Percentiles rank a stretch among this genome's conserved stretches.
phyloP scores from a whole-genome alignment of 2,113 vertebrate genomes.

The Nipponia nippon region DNA sequence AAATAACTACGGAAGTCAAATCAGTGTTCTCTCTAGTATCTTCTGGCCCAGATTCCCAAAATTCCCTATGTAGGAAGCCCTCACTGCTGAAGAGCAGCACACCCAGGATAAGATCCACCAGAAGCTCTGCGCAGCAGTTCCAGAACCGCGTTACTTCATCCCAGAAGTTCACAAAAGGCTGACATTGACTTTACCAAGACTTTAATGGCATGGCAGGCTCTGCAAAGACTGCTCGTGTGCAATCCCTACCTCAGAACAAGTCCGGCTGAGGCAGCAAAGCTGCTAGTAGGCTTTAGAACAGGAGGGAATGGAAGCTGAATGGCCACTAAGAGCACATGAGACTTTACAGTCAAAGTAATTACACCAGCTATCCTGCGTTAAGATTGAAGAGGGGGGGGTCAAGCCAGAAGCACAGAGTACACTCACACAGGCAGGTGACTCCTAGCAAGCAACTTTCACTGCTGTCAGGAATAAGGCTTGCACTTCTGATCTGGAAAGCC shows the following conservation, averaged over 20 bases:
- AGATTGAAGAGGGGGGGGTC: neutral
- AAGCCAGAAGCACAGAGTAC: fast-evolving
- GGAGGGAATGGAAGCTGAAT: neutral
- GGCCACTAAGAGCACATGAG: neutral
- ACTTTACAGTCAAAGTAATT: neutral
- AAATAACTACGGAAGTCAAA: neutral
- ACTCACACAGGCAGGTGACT: neutral
- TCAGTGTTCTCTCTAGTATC: neutral
- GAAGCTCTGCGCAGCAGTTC: neutral
- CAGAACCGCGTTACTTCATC: neutral
- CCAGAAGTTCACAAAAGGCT: neutral
- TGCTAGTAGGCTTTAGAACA: neutral
- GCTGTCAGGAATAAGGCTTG: neutral
- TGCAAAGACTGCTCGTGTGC: neutral
- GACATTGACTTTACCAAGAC: neutral
- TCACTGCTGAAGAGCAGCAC: neutral
- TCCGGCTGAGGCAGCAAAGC: neutral
- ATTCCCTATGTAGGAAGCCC: neutral
- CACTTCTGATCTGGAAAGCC: neutral
- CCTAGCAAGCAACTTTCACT: neutral
- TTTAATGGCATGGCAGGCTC: neutral
- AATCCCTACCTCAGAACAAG: neutral
- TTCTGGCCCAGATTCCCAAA: neutral
- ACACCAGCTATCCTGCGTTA: neutral
- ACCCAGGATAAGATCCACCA: neutral